Percentiles rank a stretch among this genome's conserved stretches.
These are phyloP conservation scores for Drosophila cyrtoloma DNA, from an alignment of 2,888 invertebrate genomes.

Conservation along the genomic window DNA sequence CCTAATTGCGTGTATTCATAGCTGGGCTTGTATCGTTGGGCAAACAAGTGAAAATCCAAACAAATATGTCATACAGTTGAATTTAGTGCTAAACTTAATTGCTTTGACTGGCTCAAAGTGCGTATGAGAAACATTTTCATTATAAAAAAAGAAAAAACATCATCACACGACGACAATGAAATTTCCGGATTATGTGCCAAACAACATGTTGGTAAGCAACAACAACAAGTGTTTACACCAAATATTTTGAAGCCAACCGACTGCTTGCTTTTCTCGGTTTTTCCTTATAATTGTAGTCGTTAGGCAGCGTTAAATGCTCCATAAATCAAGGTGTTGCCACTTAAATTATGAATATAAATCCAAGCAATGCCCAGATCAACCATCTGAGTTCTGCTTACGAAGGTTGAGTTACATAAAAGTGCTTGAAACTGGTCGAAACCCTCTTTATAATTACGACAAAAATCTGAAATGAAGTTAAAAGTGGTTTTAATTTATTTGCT, in stretches of 20 bases:
- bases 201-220: conserved; percentile 83
- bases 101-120: conserved; percentile 59
- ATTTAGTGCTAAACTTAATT: conserved; percentile 65
- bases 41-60: conserved; percentile 41
- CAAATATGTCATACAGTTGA: conserved; percentile 65
- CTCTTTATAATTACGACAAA: neutral
- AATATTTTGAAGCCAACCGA: conserved; percentile 4
- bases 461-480: conserved; percentile 23
- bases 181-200: conserved; percentile 84
- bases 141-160: conserved; percentile 40
- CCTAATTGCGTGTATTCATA: conserved; percentile 58
- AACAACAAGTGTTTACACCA: conserved; percentile 15
- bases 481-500: conserved; percentile 24
- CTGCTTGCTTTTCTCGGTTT: conserved; percentile 12
- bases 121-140: conserved; percentile 62
- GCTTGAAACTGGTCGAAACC: conserved; percentile 28
- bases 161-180: conserved; percentile 67
- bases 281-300: conserved; percentile 57
- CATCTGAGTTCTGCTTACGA: conserved; percentile 30
- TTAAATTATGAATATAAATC: conserved; percentile 51
- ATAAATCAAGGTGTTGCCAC: conserved; percentile 61
- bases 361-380: conserved; percentile 22
- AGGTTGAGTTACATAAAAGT: conserved; percentile 49
- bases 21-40: conserved; percentile 29
- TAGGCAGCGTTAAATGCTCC: conserved; percentile 45